A percentile compares a stretch with the other conserved stretches of the same genome.
Conservation (phyloP, 1,140 invertebrate genomes). For the Phortica variegata region DNA sequence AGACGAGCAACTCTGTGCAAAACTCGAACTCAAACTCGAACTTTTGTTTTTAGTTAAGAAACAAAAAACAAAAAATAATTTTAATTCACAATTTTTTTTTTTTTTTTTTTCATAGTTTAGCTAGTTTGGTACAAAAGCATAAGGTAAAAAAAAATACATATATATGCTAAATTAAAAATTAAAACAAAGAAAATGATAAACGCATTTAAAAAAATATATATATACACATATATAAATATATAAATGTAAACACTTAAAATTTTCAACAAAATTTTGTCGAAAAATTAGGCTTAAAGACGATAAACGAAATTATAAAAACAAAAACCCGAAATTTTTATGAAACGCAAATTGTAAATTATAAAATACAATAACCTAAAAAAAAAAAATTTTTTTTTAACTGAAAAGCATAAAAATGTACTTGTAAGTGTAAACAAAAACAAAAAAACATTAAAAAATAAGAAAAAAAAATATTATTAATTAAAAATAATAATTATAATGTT, state of each 20-base stretch:
- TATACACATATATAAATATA: neutral
- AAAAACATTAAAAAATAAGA: neutral
- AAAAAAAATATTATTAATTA: neutral
- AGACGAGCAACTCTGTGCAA: too few relatives aligned
- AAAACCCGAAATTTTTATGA: too few relatives aligned
- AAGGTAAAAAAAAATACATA: neutral
- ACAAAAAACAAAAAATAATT: conserved; percentile 12
- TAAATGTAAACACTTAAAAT: neutral
- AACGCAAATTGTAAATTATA: too few relatives aligned
- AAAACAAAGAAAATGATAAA: neutral
- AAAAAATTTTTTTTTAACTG: neutral
- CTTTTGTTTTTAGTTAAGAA: too few relatives aligned
- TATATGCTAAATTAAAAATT: neutral
- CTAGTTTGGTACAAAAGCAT: conserved; percentile 36
- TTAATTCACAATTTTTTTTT: conserved; percentile 10
- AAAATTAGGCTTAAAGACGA: too few relatives aligned
- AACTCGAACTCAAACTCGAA: too few relatives aligned
- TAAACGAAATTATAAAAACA: too few relatives aligned
- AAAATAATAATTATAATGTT: too few relatives aligned
- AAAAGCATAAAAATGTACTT: neutral
- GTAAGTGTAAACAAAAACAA: neutral
- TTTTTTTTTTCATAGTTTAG: conserved; percentile 35
- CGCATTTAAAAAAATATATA: neutral
- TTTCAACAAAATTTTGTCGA: too few relatives aligned
- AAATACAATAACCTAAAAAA: neutral